Evolutionary conservation across 2,888 invertebrate species (phyloP), one percentile per base, ranked within the genome.

Genomic region (Cyclophora albipunctata): DNA sequence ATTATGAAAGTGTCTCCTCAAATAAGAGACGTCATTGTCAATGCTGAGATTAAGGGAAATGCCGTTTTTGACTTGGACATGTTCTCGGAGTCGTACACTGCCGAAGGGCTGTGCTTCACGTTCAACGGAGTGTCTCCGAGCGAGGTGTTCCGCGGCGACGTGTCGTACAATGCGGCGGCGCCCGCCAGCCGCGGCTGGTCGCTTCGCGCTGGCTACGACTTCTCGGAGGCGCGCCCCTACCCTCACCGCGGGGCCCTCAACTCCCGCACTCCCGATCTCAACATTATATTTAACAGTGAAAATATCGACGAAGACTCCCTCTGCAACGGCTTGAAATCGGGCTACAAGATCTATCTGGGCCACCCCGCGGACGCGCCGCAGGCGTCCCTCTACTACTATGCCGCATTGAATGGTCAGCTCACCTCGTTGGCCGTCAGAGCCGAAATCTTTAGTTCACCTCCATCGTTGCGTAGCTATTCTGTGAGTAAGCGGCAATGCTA

Each of bases 291-390:
- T 1, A 44, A 34, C 6, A 57, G 59, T 43, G 41, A 43, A 4
- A 34, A 47, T 3, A 37, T 40, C 4, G 55, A 62, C 4, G 49
- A 54, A 4, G 64, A 67, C 48, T 46, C 45, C 0, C 34, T 54
- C 2, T 70, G 70, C 45, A 63, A 66, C 34, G 47, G 46, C 3
- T 5, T 59, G 0, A 59, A 57, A 45, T 53, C 54, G 34, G 69
- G 69, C 20, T 69, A 53, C 45, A 66, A 69, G 65, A 59, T 71
- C 7, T 69, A 57, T 45, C 43, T 69, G 3, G 68, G 69, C 6
- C 63, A 71, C 42, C 70, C 69, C 3, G 57, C 63, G 3, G 67
- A 67, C 37, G 46, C 58, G 35, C 67, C 70, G 0, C 65, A 66
- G 34, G 46, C 63, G 1, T 60, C 62, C 3, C 40, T 64, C 3